A percentile compares a stretch with the other conserved stretches of the same genome.
phyloP scores from a whole-genome alignment of 2,888 invertebrate species.

The Thereva nobilitata region DNA sequence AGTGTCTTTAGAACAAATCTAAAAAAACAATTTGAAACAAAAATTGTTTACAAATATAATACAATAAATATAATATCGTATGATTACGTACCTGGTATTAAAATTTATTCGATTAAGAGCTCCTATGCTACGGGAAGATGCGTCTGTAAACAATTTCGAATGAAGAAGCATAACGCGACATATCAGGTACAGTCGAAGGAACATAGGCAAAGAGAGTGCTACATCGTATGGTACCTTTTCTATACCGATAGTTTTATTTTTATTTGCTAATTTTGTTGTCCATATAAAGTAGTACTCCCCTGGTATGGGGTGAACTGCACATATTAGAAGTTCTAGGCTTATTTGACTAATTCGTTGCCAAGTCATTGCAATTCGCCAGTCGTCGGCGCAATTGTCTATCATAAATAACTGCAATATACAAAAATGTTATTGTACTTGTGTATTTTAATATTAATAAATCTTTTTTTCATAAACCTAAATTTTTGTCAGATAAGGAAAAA shows the following conservation, averaged over 20 bases:
- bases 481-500: no score
- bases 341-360: constrained; percentile 96
- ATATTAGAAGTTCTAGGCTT: constrained; percentile 88
- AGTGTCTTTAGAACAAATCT: constrained; percentile 94
- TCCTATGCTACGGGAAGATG: constrained; percentile 96
- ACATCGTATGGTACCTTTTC: constrained; percentile 92
- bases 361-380: constrained; percentile 99
- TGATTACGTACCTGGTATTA: constrained; percentile 72
- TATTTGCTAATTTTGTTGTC: constrained; percentile 94
- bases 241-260: constrained; percentile 70
- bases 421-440: no score
- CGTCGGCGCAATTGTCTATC: constrained; percentile 99
- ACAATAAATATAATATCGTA: not conserved
- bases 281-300: constrained; percentile 95
- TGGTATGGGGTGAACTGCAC: constrained; percentile 97
- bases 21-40: not conserved
- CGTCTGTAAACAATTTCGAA: constrained; percentile 99
- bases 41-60: not conserved
- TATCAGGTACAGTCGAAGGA: constrained; percentile 97
- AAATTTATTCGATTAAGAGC: constrained; percentile 98
- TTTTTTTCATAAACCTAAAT: no score
- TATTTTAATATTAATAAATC: no score
- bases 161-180: constrained; percentile 99
- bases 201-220: constrained; percentile 98
- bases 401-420: constrained; percentile 82